These are phyloP conservation scores for Semnopithecus entellus DNA, from an alignment of 2,113 vertebrate genomes.

Conservation along the genomic window DNA sequence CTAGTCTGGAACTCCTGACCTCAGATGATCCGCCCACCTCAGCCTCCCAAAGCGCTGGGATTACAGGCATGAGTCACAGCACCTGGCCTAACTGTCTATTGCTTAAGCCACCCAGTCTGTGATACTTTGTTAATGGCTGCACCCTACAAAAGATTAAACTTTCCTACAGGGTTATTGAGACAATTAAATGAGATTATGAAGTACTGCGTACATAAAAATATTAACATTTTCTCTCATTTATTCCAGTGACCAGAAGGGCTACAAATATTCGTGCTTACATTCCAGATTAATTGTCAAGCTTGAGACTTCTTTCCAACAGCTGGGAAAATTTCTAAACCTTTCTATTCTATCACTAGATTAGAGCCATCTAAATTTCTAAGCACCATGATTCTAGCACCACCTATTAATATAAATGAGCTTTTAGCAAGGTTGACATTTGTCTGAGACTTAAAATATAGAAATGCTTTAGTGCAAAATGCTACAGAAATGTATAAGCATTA, in stretches of 20 bases:
- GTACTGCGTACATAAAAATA: background rate
- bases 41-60: too few species aligned
- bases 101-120: background rate
- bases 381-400: background rate
- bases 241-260: background rate
- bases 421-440: background rate
- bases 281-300: background rate
- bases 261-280: background rate
- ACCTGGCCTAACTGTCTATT: background rate
- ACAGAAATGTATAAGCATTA: background rate
- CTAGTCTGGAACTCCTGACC: too few species aligned
- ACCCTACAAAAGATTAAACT: background rate
- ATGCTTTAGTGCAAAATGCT: background rate
- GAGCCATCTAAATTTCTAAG: background rate
- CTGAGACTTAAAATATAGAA: background rate
- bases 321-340: background rate
- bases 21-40: too few species aligned
- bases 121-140: background rate
- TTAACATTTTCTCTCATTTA: background rate
- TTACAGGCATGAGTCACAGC: too few species aligned
- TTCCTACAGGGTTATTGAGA: background rate
- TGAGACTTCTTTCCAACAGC: background rate
- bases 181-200: background rate
- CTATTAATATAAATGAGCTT: background rate
- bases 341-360: background rate